Percentiles rank a stretch among this genome's conserved stretches.
These are phyloP conservation scores for Chloebia gouldiae DNA, from an alignment of 2,113 vertebrate species.

Conservation along the genomic window DNA sequence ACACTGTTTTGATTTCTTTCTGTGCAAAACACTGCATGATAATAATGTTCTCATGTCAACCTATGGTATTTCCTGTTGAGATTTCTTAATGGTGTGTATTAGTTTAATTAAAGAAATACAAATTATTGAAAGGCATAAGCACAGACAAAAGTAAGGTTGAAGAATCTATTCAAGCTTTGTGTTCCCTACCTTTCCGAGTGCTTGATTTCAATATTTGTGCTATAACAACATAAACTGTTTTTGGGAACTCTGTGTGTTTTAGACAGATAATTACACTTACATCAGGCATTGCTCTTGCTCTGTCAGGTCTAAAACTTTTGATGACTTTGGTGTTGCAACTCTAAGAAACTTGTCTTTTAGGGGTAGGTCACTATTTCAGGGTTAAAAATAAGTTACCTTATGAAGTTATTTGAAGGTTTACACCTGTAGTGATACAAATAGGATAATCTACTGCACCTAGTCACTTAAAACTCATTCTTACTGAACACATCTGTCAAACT, in stretches of 20 bases:
- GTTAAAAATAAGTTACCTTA: background rate
- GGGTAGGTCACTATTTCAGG: background rate
- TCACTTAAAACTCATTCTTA: background rate
- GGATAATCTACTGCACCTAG: background rate
- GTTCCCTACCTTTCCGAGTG: background rate
- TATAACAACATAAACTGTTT: background rate
- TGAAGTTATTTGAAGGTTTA: background rate
- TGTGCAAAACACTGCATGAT: background rate
- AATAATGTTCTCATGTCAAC: background rate
- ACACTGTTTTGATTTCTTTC: background rate
- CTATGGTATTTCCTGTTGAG: background rate
- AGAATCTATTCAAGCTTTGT: background rate
- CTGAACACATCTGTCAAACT: background rate
- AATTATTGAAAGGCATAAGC: background rate
- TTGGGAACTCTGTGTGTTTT: background rate
- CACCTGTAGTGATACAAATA: background rate
- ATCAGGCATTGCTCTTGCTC: background rate
- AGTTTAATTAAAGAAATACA: constrained; percentile 6
- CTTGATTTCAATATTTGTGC: background rate
- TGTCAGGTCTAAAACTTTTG: background rate
- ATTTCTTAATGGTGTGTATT: background rate
- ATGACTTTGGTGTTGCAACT: background rate
- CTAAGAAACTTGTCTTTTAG: background rate
- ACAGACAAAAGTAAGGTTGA: background rate
- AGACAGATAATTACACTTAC: background rate